Conservation (phyloP, 2,888 invertebrate species). For the Philaethria dido region DNA sequence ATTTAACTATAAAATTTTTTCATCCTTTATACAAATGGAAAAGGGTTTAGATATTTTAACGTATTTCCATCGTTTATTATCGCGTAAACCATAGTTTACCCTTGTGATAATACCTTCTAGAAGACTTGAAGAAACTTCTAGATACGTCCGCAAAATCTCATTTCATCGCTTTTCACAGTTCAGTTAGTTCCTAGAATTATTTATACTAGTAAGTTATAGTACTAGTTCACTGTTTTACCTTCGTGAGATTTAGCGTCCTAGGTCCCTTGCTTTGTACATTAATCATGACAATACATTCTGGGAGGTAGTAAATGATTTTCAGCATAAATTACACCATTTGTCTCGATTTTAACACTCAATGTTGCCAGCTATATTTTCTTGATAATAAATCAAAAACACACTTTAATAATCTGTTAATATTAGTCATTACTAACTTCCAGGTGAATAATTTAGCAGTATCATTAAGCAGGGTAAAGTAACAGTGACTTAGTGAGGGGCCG, state of each 20-base stretch:
- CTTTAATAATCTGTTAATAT: constrained; percentile 21
- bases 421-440: constrained; percentile 33
- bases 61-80: constrained; percentile 19
- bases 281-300: constrained; percentile 39
- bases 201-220: constrained; percentile 37
- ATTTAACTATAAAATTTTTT: background rate
- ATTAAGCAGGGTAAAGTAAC: constrained; percentile 59
- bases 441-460: constrained; percentile 51
- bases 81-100: constrained; percentile 29
- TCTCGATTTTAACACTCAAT: background rate
- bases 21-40: constrained; percentile 15
- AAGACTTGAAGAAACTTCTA: constrained; percentile 11
- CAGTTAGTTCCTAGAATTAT: constrained; percentile 56
- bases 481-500: constrained; percentile 53
- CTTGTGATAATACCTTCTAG: constrained; percentile 39
- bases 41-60: background rate
- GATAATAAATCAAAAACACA: background rate
- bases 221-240: constrained; percentile 30
- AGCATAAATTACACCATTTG: background rate
- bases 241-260: constrained; percentile 28
- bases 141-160: constrained; percentile 29
- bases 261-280: constrained; percentile 51
- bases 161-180: constrained; percentile 49
- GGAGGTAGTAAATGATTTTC: constrained; percentile 14
- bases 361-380: background rate